Conservation (phyloP, 2,888 invertebrate species). For the Mycalesis mineus region DNA sequence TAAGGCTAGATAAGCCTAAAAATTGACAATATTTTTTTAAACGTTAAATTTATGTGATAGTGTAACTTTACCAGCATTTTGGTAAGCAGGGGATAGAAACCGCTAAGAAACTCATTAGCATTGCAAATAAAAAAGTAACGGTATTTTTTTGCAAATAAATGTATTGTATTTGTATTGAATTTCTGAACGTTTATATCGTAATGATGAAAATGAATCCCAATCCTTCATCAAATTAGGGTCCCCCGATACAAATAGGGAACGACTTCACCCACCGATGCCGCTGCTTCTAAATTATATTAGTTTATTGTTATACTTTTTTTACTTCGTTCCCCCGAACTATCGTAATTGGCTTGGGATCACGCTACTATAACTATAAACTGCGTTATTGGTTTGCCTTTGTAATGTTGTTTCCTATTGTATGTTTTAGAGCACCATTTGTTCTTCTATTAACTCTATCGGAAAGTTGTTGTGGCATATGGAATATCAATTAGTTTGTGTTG, state of each 20-base stretch:
- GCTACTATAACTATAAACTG: conserved; percentile 71
- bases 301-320: conserved; percentile 73
- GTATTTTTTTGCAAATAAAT: no score
- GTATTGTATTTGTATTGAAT: conserved; percentile 34
- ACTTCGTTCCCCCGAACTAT: conserved; percentile 69
- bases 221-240: conserved; percentile 69
- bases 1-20: no score
- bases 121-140: no score
- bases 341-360: conserved; percentile 76
- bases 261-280: conserved; percentile 46
- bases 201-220: conserved; percentile 52
- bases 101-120: no score
- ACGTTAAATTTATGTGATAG: no score
- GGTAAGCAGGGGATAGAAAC: no score
- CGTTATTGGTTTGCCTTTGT: conserved; percentile 66
- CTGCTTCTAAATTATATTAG: conserved; percentile 73
- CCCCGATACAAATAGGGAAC: conserved; percentile 67
- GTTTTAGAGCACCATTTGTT: conserved; percentile 27
- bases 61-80: no score
- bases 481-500: conserved; percentile 20
- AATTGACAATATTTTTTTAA: no score
- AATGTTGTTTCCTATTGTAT: conserved; percentile 38
- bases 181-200: conserved; percentile 48
- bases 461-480: conserved; percentile 25
- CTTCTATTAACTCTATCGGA: conserved; percentile 27